Evolutionary conservation across 2,797 vertebrate genomes (phyloP).

Genomic region (Pantherophis alleghaniensis): DNA sequence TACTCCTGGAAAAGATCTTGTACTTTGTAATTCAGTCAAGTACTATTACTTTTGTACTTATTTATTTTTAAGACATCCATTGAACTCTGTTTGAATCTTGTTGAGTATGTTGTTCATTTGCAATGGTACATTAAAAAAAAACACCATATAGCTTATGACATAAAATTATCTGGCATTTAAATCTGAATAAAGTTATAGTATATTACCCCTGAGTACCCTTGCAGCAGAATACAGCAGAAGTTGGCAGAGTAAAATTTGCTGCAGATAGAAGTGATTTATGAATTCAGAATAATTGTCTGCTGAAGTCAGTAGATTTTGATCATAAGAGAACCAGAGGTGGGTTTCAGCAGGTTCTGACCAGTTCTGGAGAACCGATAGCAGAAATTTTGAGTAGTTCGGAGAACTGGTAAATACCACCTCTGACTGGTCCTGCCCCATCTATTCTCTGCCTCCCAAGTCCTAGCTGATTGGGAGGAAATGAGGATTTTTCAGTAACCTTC

Average conservation of each 20-base stretch:
- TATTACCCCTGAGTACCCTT: not conserved
- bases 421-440: too few species aligned
- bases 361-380: too few species aligned
- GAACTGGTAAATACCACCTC: too few species aligned
- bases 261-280: slow-evolving; percentile 8
- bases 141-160: not conserved
- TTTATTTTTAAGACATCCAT: not conserved
- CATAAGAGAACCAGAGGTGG: slow-evolving; percentile 16
- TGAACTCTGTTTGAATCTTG: not conserved
- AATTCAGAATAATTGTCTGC: slow-evolving; percentile 24
- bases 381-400: too few species aligned
- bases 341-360: too few species aligned
- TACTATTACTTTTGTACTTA: not conserved
- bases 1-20: not conserved
- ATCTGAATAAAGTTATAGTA: slow-evolving; percentile 7
- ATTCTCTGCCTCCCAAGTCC: too few species aligned
- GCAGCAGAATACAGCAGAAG: slow-evolving; percentile 43
- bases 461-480: too few species aligned
- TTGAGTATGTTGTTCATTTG: not conserved
- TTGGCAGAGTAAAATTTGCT: slow-evolving; percentile 33
- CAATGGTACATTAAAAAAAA: not conserved
- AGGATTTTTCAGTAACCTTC: too few species aligned
- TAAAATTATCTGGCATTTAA: not conserved
- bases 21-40: not conserved
- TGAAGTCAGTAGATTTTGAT: slow-evolving; percentile 27